Percentiles rank a stretch among this genome's conserved stretches.
Evolutionary conservation across 2,113 vertebrate genomes (phyloP).

Genomic region (Todiramphus saurophagus): DNA sequence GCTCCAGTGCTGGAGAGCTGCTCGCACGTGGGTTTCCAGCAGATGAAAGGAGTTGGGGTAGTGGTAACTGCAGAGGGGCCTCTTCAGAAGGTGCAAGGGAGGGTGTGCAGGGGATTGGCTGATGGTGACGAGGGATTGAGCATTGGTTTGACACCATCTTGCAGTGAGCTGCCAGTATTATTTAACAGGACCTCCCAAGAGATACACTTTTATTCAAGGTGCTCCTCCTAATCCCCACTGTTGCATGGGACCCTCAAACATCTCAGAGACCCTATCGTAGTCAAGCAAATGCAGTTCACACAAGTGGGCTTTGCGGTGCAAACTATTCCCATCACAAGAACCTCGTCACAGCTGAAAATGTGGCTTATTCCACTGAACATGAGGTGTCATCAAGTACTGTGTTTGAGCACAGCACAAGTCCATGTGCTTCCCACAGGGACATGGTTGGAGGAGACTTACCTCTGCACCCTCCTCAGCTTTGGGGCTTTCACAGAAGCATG

Average conservation of each 20-base stretch:
- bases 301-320: neutral
- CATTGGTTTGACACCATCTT: neutral
- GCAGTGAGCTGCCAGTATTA: neutral
- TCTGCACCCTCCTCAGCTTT: neutral
- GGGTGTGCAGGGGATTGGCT: neutral
- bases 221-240: rapidly evolving
- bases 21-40: rapidly evolving
- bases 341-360: neutral
- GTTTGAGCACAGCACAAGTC: neutral
- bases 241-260: rapidly evolving
- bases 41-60: neutral
- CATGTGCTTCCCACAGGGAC: neutral
- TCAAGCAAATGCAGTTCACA: neutral
- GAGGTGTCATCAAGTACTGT: neutral
- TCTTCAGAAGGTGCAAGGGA: neutral
- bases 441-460: slow-evolving; percentile 33
- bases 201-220: neutral
- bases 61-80: neutral
- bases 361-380: rapidly evolving
- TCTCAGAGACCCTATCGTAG: rapidly evolving
- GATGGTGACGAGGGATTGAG: neutral
- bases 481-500: neutral
- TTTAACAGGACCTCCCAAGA: neutral
- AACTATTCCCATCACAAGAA: neutral
- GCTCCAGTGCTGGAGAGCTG: neutral